Evolutionary conservation across 2,797 vertebrate species (phyloP).

Genomic region (Apogon hyalosoma): DNA sequence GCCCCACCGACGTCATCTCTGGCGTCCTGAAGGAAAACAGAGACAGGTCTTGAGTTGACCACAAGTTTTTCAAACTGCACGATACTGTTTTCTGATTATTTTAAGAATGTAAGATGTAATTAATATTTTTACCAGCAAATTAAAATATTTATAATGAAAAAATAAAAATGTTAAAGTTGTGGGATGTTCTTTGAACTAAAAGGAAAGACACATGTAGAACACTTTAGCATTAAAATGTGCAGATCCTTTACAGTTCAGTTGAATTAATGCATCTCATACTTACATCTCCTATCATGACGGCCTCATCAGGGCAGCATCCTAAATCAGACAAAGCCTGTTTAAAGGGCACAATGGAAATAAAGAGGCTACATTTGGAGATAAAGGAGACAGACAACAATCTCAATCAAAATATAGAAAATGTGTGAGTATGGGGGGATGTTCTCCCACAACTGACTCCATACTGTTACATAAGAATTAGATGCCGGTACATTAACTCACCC

Average conservation of each 20-base stretch:
- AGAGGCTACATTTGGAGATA: background rate
- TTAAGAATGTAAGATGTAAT: background rate
- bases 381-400: background rate
- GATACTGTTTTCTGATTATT: no score
- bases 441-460: no score
- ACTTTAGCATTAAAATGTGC: background rate
- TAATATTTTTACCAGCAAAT: background rate
- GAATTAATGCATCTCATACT: constrained; percentile 29
- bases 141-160: no score
- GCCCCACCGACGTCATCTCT: constrained; percentile 95
- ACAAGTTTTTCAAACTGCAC: no score
- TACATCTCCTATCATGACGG: constrained; percentile 94
- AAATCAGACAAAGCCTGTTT: constrained; percentile 87
- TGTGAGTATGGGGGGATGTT: no score
- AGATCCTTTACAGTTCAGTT: background rate
- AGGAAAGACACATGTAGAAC: background rate
- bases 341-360: background rate
- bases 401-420: background rate
- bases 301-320: constrained; percentile 87
- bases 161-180: background rate
- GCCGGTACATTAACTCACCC: background rate
- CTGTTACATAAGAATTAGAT: no score
- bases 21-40: constrained; percentile 85
- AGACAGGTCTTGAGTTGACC: background rate
- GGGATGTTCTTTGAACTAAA: background rate